Evolutionary conservation across 2,113 vertebrate species (phyloP).

Genomic region (Choloepus hoffmanni): DNA sequence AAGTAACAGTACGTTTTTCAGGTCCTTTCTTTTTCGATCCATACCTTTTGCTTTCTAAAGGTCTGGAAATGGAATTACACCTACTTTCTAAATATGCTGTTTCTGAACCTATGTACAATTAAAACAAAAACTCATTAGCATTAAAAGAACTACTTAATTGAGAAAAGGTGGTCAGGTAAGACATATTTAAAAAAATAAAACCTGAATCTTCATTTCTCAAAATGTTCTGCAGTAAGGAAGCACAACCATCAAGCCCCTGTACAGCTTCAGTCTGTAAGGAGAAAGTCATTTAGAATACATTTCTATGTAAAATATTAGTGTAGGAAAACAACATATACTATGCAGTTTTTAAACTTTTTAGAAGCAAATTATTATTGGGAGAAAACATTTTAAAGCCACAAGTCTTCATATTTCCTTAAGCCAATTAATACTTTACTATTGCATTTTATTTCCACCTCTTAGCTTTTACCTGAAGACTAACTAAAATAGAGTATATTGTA

Average conservation of each 20-base stretch:
- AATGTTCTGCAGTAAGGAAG: slow-evolving; percentile 91
- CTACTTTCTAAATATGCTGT: slow-evolving; percentile 68
- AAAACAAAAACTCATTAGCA: slow-evolving; percentile 70
- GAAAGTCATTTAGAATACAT: slow-evolving; percentile 68
- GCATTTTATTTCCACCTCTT: background rate
- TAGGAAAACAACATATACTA: background rate
- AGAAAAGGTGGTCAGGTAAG: slow-evolving; percentile 57
- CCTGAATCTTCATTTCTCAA: slow-evolving; percentile 88
- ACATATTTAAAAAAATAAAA: slow-evolving; percentile 62
- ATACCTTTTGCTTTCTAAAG: slow-evolving; percentile 79
- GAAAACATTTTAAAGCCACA: slow-evolving; percentile 39
- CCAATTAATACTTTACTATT: background rate
- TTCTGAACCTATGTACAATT: slow-evolving; percentile 81
- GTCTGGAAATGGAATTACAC: slow-evolving; percentile 80
- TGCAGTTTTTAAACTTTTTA: slow-evolving; percentile 6
- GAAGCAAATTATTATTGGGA: slow-evolving; percentile 49
- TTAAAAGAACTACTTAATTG: slow-evolving; percentile 32
- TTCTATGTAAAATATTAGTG: background rate
- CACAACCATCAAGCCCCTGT: slow-evolving; percentile 92
- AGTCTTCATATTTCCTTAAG: background rate
- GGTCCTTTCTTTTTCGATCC: slow-evolving; percentile 83
- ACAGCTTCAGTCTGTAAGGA: slow-evolving; percentile 87
- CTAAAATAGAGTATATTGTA: background rate
- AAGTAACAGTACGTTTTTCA: slow-evolving; percentile 81
- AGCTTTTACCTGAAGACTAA: slow-evolving; percentile 30